Evolutionary conservation across 35 echinoderm and acorn worm genomes (phyloP), one percentile per base, ranked within the genome.

Genomic region (Apostichopus californicus): DNA sequence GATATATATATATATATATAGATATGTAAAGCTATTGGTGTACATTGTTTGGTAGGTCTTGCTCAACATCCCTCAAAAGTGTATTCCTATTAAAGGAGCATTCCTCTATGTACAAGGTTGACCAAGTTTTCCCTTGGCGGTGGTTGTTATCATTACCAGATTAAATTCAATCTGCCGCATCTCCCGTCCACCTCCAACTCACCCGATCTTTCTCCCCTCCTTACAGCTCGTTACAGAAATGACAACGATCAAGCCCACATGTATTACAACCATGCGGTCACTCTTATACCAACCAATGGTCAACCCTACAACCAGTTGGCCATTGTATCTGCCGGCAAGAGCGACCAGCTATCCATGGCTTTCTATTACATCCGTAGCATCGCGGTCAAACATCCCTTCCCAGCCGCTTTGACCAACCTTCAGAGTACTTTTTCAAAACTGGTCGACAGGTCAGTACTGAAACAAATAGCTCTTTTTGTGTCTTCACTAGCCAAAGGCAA

Each of bases 291-390:
- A 15, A 93, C 95, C 78, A 99, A 96, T 25, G 97, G 97, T 61
- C 97, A 99, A 61, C 97, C 97, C 0, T 99, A 99, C 90, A 99
- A 99, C 88, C 97, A 99, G 82, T 93, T 99, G 77, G 97, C 97
- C 73, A 99, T 99, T 6, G 93, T 99, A 52, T 94, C 97, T 9
- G 97, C 97, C 10, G 86, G 93, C 79, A 94, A 95, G 88, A 95
- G 91, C 77, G 97, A 99, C 88, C 97, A 99, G 70, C 92, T 99
- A 7, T 94, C 97, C 81, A 99, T 96, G 95, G 92, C 95, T 18
- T 99, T 99, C 79, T 99, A 96, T 81, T 99, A 99, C 91, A 96
- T 99, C 89, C 61, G 97, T 22, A 99, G 97, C 56, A 99, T 96
- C 10, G 97, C 97, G 12, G 97, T 99, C 81, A 94, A 96, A 78